phyloP scores from a whole-genome alignment of 2,797 vertebrate genomes.

The Avahi laniger region DNA sequence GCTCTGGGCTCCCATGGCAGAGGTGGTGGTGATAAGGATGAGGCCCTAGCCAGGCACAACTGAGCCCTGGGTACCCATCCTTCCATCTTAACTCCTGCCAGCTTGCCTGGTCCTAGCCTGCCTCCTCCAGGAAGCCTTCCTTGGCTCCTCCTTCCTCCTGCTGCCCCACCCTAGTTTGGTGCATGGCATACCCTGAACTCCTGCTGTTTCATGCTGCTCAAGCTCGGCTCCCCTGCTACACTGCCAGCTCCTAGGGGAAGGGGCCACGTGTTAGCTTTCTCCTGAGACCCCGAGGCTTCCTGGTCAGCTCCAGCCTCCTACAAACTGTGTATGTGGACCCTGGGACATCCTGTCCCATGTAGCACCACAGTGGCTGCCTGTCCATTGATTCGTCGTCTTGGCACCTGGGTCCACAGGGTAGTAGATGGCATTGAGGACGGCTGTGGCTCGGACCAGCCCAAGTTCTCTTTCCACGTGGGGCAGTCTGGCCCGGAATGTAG shows the following conservation, averaged over 20 bases:
- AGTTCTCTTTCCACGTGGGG: conserved; percentile 80
- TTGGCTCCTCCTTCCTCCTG: not conserved
- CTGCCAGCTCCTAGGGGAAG: not conserved
- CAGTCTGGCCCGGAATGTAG: conserved; percentile 75
- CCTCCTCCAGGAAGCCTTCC: not conserved
- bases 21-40: not conserved
- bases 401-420: conserved; percentile 68
- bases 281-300: not conserved
- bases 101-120: not conserved
- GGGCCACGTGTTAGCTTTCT: not conserved
- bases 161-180: too few species aligned
- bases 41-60: not conserved
- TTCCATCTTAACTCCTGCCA: not conserved
- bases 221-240: not conserved
- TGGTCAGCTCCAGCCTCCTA: not conserved
- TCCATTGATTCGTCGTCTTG: not conserved
- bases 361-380: not conserved
- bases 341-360: not conserved
- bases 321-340: not conserved
- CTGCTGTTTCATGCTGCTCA: not conserved
- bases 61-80: not conserved
- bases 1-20: not conserved
- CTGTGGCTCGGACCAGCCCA: conserved; percentile 76
- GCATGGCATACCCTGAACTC: not conserved
- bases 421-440: conserved; percentile 84